Base-by-base conservation (phyloP, 1,140 invertebrate genomes). In the Eulimnadia texana region DNA sequence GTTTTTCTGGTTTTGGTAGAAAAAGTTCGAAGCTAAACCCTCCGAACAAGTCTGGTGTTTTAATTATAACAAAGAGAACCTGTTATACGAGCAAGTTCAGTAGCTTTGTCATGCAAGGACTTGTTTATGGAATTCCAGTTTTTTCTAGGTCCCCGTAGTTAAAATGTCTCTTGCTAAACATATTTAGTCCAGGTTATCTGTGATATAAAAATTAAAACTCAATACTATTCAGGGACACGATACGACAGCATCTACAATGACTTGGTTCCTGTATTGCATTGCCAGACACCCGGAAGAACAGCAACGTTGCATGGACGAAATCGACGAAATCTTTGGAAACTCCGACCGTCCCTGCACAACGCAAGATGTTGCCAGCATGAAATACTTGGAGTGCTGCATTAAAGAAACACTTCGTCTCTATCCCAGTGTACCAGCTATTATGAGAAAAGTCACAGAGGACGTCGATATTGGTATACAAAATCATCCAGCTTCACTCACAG, bases 401-500 rank as follows among this genome's bases (percentile, higher is more conserved):
- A 85, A 82, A 65, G 81, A 84, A 72, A 66, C 75, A 2, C 67
- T 83, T 1, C 67, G 80, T 62, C 60, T 82, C 3, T 84, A 77
- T 70, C 82, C 83, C 13, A 78, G 79, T 60, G 81, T 83, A n/a
- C 82, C 83, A 11, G 65, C 77, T 29, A 76, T 84, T 58, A 68
- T 64, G 10, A 68, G 80, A 65, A 24, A 53, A 33, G 61, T 80
- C 42, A 66, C 61, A 62, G 67, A 77, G 68, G 76, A 77, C 56
- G 57, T 71, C 2, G 58, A 69, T 61, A 50, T 74, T 23, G 71
- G 74, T 75, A 69, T 63, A 24, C 58, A 59, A 10, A 47, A 0
- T 11, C 19, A 25, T 53, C 29, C 24, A 1, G 2, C 16, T 53
- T 13, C 9, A 20, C 16, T 23, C 57, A 3, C 25, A 47, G 13